Evolutionary conservation across 30 jellyfish, hydroid and myxozoan species (phyloP), one percentile per base, ranked within the genome.

Genomic region (Catostylus mosaicus): DNA sequence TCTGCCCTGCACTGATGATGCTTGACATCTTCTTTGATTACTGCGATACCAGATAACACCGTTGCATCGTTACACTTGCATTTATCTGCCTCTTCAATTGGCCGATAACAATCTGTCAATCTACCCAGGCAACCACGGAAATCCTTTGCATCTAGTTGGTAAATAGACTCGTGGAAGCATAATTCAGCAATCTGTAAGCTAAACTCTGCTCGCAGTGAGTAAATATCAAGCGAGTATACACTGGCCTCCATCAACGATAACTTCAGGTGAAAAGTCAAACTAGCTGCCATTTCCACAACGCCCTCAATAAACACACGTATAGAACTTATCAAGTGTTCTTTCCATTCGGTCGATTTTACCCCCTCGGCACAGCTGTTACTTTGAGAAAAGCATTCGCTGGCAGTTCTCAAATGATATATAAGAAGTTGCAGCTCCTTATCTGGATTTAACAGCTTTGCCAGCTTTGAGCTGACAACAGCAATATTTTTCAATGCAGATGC

Each of bases 31-130:
- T 56, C 70, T 29, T 30, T 56, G 50, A 52, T 8, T 3, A 22
- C 75, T 1, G 67, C 45, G 30, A 67, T 36, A 2, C 67, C 78
- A 26, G 30, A 6, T 56, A 47, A 3, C 2, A 68, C 2, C 1
- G 33, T 59, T 12, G 56, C 57, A 30, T 56, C 30, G 32, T 18
- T 9, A 0, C 33, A 4, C 10, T 23, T 68, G 24, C 71, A 40
- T 34, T 32, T 33, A 19, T 64, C 72, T 0, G 89, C 86, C 56
- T 86, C 89, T 56, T 75, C 96, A 20, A 67, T 47, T 43, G 96
- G 96, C 19, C 89, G 80, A 56, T 75, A 52, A 45, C 96, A 86
- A 16, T 75, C 90, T 1, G 51, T 66, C 61, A 86, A 26, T 29
- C 52, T 68, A 7, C 48, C 19, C 2, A 86, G 66, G 80, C 96